phyloP scores from a whole-genome alignment of 2,113 vertebrate species.

The Phycodurus eques region DNA sequence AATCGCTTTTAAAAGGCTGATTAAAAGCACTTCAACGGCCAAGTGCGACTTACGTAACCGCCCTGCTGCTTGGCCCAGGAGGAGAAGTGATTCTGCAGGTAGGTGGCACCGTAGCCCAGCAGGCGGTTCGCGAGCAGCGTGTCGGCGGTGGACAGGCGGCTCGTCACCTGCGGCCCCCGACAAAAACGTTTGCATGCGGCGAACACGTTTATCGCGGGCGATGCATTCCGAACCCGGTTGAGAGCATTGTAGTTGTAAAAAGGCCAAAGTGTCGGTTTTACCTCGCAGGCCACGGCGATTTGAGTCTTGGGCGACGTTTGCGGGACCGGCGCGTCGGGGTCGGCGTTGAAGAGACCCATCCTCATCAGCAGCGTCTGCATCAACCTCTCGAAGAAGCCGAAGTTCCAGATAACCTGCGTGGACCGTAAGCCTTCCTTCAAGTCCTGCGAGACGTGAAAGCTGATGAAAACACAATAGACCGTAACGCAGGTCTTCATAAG shows the following conservation, averaged over 20 bases:
- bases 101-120: conserved; percentile 78
- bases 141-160: conserved; percentile 70
- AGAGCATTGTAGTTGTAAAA: no score
- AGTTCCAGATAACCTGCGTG: conserved; percentile 48
- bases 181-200: not conserved
- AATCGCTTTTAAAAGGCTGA: not conserved
- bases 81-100: conserved; percentile 76
- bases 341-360: conserved; percentile 28
- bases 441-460: conserved; percentile 51
- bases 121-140: conserved; percentile 74
- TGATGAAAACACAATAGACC: not conserved
- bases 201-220: not conserved
- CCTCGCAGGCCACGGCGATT: conserved; percentile 78
- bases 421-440: conserved; percentile 46
- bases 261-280: conserved; percentile 1
- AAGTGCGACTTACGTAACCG: conserved; percentile 76
- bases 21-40: not conserved
- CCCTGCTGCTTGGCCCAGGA: conserved; percentile 76
- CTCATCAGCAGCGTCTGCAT: conserved; percentile 51
- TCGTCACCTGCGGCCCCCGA: conserved; percentile 49
- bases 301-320: conserved; percentile 47
- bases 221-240: no score
- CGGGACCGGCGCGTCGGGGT: conserved; percentile 27
- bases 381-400: conserved; percentile 67
- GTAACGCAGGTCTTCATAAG: not conserved